These are phyloP conservation scores for Euzophera pinguis DNA, from an alignment of 2,888 invertebrate genomes.

Conservation along the genomic window DNA sequence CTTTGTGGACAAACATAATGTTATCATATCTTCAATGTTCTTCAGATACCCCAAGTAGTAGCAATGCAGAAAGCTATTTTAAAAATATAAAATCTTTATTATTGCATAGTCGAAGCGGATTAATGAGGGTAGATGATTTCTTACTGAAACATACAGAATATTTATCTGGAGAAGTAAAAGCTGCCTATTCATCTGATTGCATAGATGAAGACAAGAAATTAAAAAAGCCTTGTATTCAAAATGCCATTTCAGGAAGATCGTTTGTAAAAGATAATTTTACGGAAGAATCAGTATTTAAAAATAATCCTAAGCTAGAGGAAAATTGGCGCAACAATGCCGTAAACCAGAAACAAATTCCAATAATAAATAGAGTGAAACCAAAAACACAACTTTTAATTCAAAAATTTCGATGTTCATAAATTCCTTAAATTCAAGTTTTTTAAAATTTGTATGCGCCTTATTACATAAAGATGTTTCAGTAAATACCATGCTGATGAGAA, in stretches of 20 bases:
- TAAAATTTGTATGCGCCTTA: no score
- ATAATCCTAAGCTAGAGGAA: constrained; percentile 12
- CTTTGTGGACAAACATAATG: constrained; percentile 18
- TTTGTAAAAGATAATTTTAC: constrained; percentile 7
- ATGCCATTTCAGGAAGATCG: not conserved
- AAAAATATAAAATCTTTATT: constrained; percentile 15
- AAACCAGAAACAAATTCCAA: no score
- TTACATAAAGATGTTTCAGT: no score
- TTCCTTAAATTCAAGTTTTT: no score
- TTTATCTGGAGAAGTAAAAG: constrained; percentile 15
- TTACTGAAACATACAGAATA: constrained; percentile 17
- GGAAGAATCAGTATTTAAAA: constrained; percentile 13
- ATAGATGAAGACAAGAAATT: not conserved
- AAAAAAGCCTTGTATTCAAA: no score
- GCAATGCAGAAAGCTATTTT: constrained; percentile 17
- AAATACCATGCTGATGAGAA: no score
- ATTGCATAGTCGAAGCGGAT: constrained; percentile 13
- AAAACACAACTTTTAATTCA: no score
- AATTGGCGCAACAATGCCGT: constrained; percentile 11
- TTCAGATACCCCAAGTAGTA: constrained; percentile 15
- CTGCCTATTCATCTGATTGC: constrained; percentile 10
- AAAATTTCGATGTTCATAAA: no score
- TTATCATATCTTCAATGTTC: constrained; percentile 6
- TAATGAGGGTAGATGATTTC: constrained; percentile 16
- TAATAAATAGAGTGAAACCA: no score